Evolutionary conservation across 2,797 vertebrate genomes (phyloP).

Genomic region (Monodelphis domestica): DNA sequence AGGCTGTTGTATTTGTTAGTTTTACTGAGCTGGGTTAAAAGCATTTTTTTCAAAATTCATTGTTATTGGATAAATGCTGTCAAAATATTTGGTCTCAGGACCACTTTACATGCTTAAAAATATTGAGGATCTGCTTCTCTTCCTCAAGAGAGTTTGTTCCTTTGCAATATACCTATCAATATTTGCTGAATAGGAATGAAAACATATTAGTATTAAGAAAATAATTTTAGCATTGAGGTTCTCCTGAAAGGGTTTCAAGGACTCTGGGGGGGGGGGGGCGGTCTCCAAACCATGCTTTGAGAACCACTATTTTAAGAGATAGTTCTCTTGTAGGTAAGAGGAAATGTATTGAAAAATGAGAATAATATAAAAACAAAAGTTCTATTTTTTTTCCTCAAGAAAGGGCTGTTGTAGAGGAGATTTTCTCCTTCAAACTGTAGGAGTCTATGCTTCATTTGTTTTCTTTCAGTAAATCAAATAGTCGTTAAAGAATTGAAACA

Average conservation of each 20-base stretch:
- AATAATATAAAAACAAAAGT: neutral
- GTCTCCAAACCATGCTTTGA: neutral
- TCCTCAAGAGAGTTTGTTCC: neutral
- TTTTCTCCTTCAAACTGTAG: neutral
- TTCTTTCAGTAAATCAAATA: neutral
- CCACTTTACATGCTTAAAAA: neutral
- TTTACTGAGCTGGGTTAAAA: neutral
- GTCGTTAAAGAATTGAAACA: neutral
- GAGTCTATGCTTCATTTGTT: neutral
- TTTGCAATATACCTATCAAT: neutral
- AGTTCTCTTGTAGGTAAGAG: neutral
- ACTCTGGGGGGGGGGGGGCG: neutral
- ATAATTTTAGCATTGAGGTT: neutral
- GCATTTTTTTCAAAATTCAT: neutral
- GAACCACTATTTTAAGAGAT: neutral
- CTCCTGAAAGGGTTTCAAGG: neutral
- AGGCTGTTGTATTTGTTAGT: neutral
- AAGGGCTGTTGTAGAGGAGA: neutral
- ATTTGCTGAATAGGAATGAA: neutral
- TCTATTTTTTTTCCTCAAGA: neutral
- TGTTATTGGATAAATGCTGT: neutral
- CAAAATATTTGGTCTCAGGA: neutral
- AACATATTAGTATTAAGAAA: neutral
- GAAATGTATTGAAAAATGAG: neutral
- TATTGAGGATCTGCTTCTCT: neutral